Base-by-base conservation (phyloP, 2,797 vertebrate genomes). In the Oryzias sinensis region DNA sequence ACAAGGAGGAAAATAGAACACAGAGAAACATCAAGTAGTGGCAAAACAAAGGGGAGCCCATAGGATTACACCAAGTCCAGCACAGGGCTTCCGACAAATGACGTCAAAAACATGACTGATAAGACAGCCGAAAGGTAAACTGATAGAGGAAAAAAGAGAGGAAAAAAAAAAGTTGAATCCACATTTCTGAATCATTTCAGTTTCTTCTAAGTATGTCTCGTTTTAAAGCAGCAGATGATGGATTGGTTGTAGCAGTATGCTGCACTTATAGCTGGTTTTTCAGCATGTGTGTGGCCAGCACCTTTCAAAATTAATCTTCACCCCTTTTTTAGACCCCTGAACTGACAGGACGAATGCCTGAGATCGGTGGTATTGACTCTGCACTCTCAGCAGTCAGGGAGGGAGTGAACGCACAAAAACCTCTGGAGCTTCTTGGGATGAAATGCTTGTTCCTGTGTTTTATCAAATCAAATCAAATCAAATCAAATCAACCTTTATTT, bases 281-380 rank as follows among this genome's bases (percentile, higher is more conserved):
- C 18, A 51, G 15, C 25, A 42, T 47, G 16, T 67, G 15, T 49
- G 53, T 53, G 62, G 55, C 67, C 64, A 77, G 52, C 55, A 57
- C 56, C 54, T 46, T 59, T 76, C 62, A 62, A 16, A 37, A 68
- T 62, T 29, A 61, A 29, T 47, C 55, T 52, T 66, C 45, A 52
- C 44, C 52, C 45, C 7, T 24, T 54, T 45, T 15, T 74, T 41
- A 47, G 45, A 53, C 69, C 63, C 43, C 49, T 57, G 53, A 72
- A 68, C 41, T 44, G 65, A 63, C 9, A 11, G 33, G 11, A 11
- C 9, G 9, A 11, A 11, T 37, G 43, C 15, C 61, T 58, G n/a
- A 58, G 62, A n/a, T n/a, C n/a, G n/a, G n/a, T n/a, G n/a, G n/a
- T n/a, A n/a, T 22, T 74, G 75, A 70, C 58, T 47, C 40, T 22